Evolutionary conservation across 2,113 vertebrate genomes (phyloP).

Genomic region (Cranoglanis bouderius): DNA sequence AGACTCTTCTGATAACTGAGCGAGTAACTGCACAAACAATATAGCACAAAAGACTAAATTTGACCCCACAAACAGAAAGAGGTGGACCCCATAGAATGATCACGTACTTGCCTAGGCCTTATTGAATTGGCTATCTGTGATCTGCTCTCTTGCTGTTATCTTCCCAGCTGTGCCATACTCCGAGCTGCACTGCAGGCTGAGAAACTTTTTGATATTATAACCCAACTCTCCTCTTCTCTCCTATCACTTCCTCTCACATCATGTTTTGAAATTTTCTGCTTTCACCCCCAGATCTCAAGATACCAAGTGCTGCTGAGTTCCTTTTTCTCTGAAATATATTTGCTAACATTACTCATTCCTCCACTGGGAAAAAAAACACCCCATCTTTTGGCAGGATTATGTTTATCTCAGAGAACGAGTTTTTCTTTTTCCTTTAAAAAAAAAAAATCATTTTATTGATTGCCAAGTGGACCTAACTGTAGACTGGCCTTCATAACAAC

Average conservation of each 20-base stretch:
- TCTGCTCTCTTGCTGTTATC: background rate
- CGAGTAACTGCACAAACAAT: background rate
- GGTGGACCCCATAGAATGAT: background rate
- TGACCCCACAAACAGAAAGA: background rate
- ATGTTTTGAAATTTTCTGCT: conserved; percentile 20
- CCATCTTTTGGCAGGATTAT: background rate
- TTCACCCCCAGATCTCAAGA: conserved; percentile 4
- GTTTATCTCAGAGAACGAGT: background rate
- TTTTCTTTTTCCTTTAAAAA: background rate
- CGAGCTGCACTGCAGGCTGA: conserved; percentile 2
- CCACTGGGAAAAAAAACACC: background rate
- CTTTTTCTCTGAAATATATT: background rate
- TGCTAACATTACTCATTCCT: background rate
- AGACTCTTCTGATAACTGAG: background rate
- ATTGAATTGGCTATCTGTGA: background rate
- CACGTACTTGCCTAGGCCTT: background rate
- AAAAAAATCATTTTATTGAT: background rate
- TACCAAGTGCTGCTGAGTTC: background rate
- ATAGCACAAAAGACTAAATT: background rate
- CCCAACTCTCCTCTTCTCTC: conserved; percentile 8
- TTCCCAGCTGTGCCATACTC: conserved; percentile 8
- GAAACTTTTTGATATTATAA: conserved; percentile 28
- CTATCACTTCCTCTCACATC: conserved; percentile 7
- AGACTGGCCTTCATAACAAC: background rate
- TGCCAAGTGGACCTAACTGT: background rate